Evolutionary conservation across 2,113 vertebrate species (phyloP).

Genomic region (Myotis lucifugus): DNA sequence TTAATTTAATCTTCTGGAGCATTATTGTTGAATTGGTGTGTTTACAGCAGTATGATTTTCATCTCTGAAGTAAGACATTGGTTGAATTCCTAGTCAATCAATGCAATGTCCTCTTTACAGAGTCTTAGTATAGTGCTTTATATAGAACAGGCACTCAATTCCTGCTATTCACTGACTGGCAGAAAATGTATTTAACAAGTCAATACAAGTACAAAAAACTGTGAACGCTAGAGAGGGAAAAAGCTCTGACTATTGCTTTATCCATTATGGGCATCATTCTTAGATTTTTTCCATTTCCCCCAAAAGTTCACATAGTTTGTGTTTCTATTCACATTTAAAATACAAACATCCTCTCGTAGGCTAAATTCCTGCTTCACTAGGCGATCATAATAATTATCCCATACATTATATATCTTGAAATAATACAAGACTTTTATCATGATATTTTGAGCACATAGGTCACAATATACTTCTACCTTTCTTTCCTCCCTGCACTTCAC

Average conservation of each 20-base stretch:
- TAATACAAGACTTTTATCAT: background rate
- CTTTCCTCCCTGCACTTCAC: background rate
- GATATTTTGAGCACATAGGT: background rate
- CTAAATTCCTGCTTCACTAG: background rate
- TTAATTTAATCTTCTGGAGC: constrained; percentile 10
- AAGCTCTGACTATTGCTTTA: background rate
- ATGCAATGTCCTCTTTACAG: constrained; percentile 11
- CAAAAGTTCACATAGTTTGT: constrained; percentile 8
- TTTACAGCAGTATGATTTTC: constrained; percentile 33
- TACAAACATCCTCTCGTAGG: background rate
- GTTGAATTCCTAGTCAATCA: constrained; percentile 55
- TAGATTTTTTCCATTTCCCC: background rate
- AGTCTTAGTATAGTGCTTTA: background rate
- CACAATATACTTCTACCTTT: background rate
- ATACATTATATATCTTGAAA: background rate
- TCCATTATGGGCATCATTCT: constrained; percentile 3
- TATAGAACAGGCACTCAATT: constrained; percentile 53
- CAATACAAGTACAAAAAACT: constrained; percentile 1
- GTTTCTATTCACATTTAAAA: background rate
- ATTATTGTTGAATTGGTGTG: constrained; percentile 16
- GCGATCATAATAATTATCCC: background rate
- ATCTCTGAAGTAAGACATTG: constrained; percentile 20
- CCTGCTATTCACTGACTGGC: constrained; percentile 2
- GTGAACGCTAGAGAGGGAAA: background rate
- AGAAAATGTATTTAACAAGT: constrained; percentile 64